phyloP scores from a whole-genome alignment of 2,888 invertebrate species.

The Callyntrura sp. region DNA sequence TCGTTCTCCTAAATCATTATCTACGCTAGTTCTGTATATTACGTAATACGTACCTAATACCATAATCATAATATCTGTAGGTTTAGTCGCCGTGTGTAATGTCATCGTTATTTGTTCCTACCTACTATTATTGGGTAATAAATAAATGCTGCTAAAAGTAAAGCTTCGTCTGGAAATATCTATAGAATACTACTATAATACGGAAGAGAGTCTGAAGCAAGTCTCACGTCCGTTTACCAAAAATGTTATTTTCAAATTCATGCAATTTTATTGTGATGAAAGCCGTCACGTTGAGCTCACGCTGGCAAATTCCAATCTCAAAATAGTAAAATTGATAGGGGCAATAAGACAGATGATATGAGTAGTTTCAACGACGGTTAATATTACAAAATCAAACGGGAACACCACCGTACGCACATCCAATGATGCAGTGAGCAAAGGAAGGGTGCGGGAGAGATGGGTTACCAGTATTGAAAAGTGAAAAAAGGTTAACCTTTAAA shows the following conservation, averaged over 20 bases:
- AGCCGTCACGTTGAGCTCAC: slow-evolving; percentile 25
- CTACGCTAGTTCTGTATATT: neutral
- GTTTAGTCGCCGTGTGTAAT: neutral
- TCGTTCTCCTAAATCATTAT: neutral
- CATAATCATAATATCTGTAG: neutral
- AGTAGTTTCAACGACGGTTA: neutral
- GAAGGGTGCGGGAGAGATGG: slow-evolving; percentile 26
- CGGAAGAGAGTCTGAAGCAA: neutral
- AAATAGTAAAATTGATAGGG: neutral
- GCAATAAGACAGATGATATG: neutral
- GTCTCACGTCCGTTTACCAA: neutral
- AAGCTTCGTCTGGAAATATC: neutral
- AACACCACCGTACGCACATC: neutral
- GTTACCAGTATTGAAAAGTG: slow-evolving; percentile 35
- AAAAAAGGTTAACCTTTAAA: slow-evolving; percentile 45
- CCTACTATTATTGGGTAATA: neutral
- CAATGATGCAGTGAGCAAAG: neutral
- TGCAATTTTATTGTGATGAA: slow-evolving; percentile 26
- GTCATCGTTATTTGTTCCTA: too few species aligned
- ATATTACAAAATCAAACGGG: neutral
- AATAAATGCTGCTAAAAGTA: neutral
- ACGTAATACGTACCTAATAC: neutral
- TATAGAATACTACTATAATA: too few species aligned
- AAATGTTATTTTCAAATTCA: slow-evolving; percentile 23
- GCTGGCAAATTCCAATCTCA: neutral